A percentile compares a stretch with the other conserved stretches of the same genome.
These are phyloP conservation scores for Stichodactyla mertensii DNA, from an alignment of 64 coral and sea anemone species.

Conservation along the genomic window DNA sequence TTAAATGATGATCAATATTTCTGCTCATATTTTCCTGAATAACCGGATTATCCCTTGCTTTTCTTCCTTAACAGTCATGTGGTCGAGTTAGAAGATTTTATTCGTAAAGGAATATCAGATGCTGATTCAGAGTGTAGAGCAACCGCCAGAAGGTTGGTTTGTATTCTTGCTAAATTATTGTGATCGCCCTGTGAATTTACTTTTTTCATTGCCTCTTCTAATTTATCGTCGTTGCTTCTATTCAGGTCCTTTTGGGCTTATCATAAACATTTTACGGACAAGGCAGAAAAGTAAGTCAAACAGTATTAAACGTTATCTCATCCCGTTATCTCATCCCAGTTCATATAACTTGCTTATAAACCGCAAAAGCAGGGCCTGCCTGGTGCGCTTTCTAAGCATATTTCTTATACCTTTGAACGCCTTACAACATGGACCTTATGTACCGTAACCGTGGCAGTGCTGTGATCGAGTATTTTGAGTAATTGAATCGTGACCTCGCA, in stretches of 20 bases:
- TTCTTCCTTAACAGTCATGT: conserved; percentile 48
- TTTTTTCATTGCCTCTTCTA: not conserved
- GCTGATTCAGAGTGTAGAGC: conserved; percentile 81
- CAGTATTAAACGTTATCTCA: not conserved
- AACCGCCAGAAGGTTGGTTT: conserved; percentile 55
- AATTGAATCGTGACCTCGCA: no score
- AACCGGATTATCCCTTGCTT: not conserved
- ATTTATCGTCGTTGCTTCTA: not conserved
- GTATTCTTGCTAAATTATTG: not conserved
- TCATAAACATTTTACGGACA: conserved; percentile 81
- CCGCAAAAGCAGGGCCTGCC: no score
- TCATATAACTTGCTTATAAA: no score
- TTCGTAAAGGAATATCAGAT: conserved; percentile 85
- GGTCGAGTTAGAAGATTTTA: conserved; percentile 74
- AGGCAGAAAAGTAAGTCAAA: conserved; percentile 79
- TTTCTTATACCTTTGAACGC: no score
- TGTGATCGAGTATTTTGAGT: no score
- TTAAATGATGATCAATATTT: not conserved
- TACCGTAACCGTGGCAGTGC: no score
- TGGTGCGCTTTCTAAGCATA: no score
- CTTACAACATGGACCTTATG: no score
- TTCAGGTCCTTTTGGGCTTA: conserved; percentile 86
- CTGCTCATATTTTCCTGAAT: not conserved
- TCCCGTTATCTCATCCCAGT: no score
- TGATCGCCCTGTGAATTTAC: not conserved